Percentiles rank a stretch among this genome's conserved stretches.
Evolutionary conservation across 2,888 invertebrate species (phyloP).

Genomic region (Byasa hedistus): DNA sequence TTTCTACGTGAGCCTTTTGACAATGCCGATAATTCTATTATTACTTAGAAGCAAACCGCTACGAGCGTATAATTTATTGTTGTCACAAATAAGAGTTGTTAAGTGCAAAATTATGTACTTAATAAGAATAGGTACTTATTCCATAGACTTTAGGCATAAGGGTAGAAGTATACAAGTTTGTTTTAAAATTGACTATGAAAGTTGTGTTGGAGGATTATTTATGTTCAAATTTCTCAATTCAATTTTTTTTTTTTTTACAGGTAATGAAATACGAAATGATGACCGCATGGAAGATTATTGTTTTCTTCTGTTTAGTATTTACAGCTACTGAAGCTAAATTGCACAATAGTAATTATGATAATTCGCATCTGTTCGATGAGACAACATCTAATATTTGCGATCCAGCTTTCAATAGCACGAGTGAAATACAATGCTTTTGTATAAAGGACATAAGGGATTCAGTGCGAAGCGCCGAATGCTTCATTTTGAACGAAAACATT

Average conservation of each 20-base stretch:
- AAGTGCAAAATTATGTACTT: no score
- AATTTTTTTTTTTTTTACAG: neutral
- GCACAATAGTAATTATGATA: constrained; percentile 33
- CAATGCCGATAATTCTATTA: no score
- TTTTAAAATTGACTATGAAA: no score
- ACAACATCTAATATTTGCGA: constrained; percentile 53
- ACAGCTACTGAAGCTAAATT: constrained; percentile 54
- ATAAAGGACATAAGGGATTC: constrained; percentile 40
- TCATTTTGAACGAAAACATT: constrained; percentile 81
- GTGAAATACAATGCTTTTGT: constrained; percentile 65
- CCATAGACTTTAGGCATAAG: no score
- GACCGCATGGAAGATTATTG: constrained; percentile 53
- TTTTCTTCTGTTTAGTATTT: constrained; percentile 46
- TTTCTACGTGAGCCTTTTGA: no score
- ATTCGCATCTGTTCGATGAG: constrained; percentile 50
- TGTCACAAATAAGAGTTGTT: no score
- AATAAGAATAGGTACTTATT: no score
- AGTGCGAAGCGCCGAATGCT: constrained; percentile 85
- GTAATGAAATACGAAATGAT: constrained; percentile 40
- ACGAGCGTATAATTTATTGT: no score
- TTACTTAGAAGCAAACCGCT: no score
- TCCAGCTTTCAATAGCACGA: constrained; percentile 52
- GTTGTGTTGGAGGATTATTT: no score
- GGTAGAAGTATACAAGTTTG: no score
- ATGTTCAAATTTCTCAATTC: neutral